phyloP scores from a whole-genome alignment of 2,113 vertebrate genomes.

The Muntiacus reevesi region DNA sequence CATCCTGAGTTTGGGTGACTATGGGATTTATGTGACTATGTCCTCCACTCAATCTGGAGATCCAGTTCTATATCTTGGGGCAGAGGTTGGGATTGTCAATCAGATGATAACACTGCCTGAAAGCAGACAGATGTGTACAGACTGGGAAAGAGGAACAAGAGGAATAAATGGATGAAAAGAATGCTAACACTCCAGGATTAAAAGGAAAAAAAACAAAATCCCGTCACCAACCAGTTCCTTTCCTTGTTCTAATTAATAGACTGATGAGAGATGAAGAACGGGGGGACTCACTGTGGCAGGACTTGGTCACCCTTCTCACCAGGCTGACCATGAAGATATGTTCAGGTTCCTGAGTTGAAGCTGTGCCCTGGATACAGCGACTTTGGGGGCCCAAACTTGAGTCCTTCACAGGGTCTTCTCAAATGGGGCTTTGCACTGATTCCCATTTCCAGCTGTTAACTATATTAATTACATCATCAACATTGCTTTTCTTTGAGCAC shows the following conservation, averaged over 20 bases:
- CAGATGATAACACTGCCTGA: neutral
- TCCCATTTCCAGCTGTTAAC: neutral
- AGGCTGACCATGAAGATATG: neutral
- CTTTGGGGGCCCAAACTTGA: neutral
- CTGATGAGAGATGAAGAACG: neutral
- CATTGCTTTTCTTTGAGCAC: constrained; percentile 11
- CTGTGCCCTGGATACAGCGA: neutral
- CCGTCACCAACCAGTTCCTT: neutral
- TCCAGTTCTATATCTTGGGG: neutral
- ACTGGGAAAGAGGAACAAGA: neutral
- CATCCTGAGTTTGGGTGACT: neutral
- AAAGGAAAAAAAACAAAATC: neutral
- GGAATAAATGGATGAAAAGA: neutral
- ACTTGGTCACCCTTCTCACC: neutral
- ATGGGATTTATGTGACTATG: neutral
- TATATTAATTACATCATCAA: neutral
- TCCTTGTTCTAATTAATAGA: neutral
- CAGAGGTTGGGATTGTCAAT: neutral
- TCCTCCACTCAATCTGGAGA: neutral
- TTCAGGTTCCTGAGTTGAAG: neutral
- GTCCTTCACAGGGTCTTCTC: neutral
- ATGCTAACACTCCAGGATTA: neutral
- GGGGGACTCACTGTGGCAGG: neutral
- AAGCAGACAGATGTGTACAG: neutral
- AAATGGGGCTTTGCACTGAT: neutral